These are phyloP conservation scores for Hydrozoanthus gracilis DNA, from an alignment of 92 coral and sea anemone genomes.

Conservation along the genomic window DNA sequence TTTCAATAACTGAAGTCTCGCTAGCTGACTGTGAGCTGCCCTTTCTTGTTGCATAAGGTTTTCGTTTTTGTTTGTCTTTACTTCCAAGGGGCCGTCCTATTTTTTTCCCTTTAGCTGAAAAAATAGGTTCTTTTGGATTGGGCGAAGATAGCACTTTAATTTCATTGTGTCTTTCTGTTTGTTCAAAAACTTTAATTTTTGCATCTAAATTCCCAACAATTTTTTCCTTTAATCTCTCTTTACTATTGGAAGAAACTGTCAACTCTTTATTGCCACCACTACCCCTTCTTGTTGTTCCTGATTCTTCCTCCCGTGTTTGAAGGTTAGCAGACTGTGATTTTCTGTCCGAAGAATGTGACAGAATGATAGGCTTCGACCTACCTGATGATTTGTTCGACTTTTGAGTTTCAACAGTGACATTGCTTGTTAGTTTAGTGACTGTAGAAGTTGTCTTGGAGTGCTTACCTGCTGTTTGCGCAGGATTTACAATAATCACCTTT, in stretches of 20 bases:
- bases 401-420: slow-evolving; percentile 1
- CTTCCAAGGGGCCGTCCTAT: slow-evolving; percentile 85
- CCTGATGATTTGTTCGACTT: background rate
- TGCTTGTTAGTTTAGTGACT: slow-evolving; percentile 33
- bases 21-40: background rate
- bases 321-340: slow-evolving; percentile 13
- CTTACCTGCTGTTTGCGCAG: slow-evolving; percentile 34
- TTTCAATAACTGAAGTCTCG: background rate
- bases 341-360: slow-evolving; percentile 33
- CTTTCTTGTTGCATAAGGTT: slow-evolving; percentile 54
- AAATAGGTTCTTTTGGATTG: slow-evolving; percentile 19
- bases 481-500: slow-evolving; percentile 63
- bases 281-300: slow-evolving; percentile 1
- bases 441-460: slow-evolving; percentile 31
- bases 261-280: background rate
- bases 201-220: slow-evolving; percentile 39
- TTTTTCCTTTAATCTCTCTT: slow-evolving; percentile 36
- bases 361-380: slow-evolving; percentile 27
- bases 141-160: slow-evolving; percentile 16
- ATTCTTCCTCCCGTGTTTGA: slow-evolving; percentile 8
- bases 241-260: slow-evolving; percentile 20
- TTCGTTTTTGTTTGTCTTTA: slow-evolving; percentile 86
- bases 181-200: slow-evolving; percentile 28
- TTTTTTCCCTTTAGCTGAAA: slow-evolving; percentile 48
- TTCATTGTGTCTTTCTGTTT: slow-evolving; percentile 33